Conservation (phyloP, 1,140 invertebrate genomes). For the Cataglyphis hispanica region DNA sequence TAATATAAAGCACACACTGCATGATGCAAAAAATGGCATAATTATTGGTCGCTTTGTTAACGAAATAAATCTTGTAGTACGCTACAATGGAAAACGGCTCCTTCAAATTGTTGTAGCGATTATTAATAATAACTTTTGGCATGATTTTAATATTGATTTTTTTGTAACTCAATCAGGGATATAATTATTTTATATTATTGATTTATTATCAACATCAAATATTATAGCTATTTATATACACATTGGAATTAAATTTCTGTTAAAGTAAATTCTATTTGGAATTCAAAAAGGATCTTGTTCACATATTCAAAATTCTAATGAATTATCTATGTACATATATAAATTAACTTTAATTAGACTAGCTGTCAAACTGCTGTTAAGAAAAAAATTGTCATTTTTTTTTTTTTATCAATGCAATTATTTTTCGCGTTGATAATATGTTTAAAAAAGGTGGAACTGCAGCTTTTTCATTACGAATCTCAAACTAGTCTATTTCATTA, state of each 20-base stretch:
- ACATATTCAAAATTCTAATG: neutral
- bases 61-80: neutral
- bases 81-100: neutral
- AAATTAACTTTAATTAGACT: neutral
- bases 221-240: neutral
- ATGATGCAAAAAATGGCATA: neutral
- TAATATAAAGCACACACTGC: neutral
- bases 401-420: neutral
- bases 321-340: neutral
- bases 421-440: neutral
- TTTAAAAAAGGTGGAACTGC: neutral
- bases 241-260: neutral
- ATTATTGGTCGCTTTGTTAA: slow-evolving; percentile 19
- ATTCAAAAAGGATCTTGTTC: neutral
- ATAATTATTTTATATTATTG: neutral
- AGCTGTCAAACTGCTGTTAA: neutral
- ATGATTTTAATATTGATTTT: neutral
- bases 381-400: neutral
- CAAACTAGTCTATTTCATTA: slow-evolving; percentile 13
- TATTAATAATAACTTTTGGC: neutral
- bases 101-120: neutral
- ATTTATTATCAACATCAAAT: neutral
- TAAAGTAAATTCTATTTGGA: neutral
- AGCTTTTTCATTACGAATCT: slow-evolving; percentile 7
- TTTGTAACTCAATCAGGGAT: neutral